phyloP scores from a whole-genome alignment of 1,140 invertebrate genomes.

The Branchinecta lynchi region DNA sequence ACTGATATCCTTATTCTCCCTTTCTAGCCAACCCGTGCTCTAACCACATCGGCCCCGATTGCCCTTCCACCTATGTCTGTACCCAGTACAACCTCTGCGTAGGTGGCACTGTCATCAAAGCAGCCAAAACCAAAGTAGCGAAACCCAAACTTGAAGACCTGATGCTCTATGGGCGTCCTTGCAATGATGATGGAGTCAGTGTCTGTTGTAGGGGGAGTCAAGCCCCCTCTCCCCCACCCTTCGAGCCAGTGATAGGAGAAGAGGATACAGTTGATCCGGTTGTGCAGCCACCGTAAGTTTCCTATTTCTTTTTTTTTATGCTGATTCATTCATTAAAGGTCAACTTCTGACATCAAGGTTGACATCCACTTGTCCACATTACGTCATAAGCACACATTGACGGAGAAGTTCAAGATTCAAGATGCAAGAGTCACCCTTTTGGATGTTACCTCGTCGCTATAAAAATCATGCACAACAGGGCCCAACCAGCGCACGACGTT shows the following conservation, averaged over 20 bases:
- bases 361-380: too few relatives aligned
- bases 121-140: neutral
- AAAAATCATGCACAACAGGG: too few relatives aligned
- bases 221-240: neutral
- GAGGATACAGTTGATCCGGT: neutral
- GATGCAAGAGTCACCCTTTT: too few relatives aligned
- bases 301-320: too few relatives aligned
- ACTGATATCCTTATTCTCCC: neutral
- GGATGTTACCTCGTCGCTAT: too few relatives aligned
- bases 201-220: neutral
- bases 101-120: slow-evolving; percentile 11
- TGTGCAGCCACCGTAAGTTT: neutral
- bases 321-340: too few relatives aligned
- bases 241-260: neutral
- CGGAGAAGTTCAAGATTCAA: too few relatives aligned
- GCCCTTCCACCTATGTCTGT: slow-evolving; percentile 14
- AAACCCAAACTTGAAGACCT: slow-evolving; percentile 5
- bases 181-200: slow-evolving; percentile 4
- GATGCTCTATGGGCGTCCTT: neutral
- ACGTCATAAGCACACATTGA: too few relatives aligned
- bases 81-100: slow-evolving; percentile 15
- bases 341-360: too few relatives aligned
- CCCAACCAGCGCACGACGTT: too few relatives aligned
- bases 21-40: slow-evolving; percentile 18
- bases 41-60: slow-evolving; percentile 15